Base-by-base conservation (phyloP, 2,888 invertebrate genomes). In the Drosophila flavopinicola region DNA sequence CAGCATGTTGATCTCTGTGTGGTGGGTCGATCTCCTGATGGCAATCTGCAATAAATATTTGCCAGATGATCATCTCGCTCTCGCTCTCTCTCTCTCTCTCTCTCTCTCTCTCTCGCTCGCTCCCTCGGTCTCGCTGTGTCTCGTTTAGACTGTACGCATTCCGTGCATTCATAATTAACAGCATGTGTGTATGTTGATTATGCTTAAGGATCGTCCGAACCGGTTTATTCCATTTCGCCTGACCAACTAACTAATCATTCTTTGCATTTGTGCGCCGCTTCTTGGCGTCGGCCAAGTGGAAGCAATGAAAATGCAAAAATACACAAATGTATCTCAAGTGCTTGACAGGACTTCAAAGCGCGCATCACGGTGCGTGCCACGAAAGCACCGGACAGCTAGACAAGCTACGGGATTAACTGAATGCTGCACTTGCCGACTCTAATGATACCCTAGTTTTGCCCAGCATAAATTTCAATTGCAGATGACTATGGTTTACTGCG, bases 281-380 rank as follows among this genome's bases (percentile, higher is more conserved):
- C 42, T 48, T 45, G 45, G 11, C 49, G 35, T 27, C 48, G 35
- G 39, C 60, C 52, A 59, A 58, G 47, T 61, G 44, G 51, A 64
- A 52, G 87, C 87, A 86, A 80, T 86, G 87, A 80, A 80, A 80
- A 85, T 80, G 87, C 80, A 86, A 80, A 80, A 80, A 80, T 82
- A 80, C 78, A 85, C 85, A 80, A 85, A 86, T 86, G 87, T 85
- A 85, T 82, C 80, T 80, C 87, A 87, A 87, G 85, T 86, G 85
- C 87, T 87, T 80, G 80, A 87, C 80, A 80, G 80, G 80, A 80
- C 87, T 87, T 80, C 80, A 80, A 80, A 87, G 87, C 80, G 80
- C 85, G 83, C 87, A 82, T 80, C 80, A 85, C 71, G 78, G 87
- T 80, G 80, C 80, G 85, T 80, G 80, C 87, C 80, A 77, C 59